Evolutionary conservation across 2,113 vertebrate species (phyloP).

Genomic region (Microtus montanus): DNA sequence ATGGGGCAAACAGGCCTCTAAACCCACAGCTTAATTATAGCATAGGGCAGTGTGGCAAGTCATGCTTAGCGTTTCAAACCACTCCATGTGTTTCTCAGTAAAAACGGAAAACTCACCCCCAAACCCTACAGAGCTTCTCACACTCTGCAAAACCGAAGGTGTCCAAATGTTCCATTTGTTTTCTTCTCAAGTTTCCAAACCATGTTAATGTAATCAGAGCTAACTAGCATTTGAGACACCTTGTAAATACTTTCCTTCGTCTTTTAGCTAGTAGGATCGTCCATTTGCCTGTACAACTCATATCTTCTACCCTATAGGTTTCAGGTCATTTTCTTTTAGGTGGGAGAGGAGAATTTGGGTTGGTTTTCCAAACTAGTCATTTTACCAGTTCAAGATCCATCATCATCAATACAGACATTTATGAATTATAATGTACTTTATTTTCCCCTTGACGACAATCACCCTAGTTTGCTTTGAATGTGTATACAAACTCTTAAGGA

Average conservation of each 20-base stretch:
- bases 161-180: slow-evolving; percentile 16
- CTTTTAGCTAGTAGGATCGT: neutral
- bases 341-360: neutral
- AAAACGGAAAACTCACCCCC: slow-evolving; percentile 61
- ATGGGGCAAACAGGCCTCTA: slow-evolving; percentile 68
- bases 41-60: slow-evolving; percentile 79
- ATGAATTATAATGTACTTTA: neutral
- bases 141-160: slow-evolving; percentile 42
- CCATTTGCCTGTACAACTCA: neutral
- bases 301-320: neutral
- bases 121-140: slow-evolving; percentile 29
- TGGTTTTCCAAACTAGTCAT: neutral
- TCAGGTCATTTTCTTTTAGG: neutral
- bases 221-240: neutral
- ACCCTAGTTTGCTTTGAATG: neutral
- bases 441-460: neutral
- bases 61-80: slow-evolving; percentile 79
- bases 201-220: neutral
- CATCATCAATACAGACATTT: neutral
- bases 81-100: slow-evolving; percentile 73
- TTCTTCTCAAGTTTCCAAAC: slow-evolving; percentile 49
- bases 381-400: neutral
- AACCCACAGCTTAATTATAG: slow-evolving; percentile 78
- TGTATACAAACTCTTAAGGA: neutral
- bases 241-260: neutral